Percentiles rank a stretch among this genome's conserved stretches.
These are phyloP conservation scores for Oncopodura yosiiana DNA, from an alignment of 1,140 invertebrate genomes.

Conservation along the genomic window DNA sequence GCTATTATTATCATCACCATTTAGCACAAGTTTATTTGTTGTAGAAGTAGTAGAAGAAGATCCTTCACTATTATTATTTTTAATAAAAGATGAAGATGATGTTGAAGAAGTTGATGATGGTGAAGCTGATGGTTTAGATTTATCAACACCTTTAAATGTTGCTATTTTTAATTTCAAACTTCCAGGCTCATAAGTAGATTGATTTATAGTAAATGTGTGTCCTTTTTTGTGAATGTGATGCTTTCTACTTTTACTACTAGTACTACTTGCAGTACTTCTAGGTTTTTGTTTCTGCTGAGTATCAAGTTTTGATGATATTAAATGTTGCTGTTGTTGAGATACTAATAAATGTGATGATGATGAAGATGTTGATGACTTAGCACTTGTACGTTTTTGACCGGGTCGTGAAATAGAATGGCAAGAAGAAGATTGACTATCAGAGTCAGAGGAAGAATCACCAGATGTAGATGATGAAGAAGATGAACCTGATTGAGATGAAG, in stretches of 20 bases:
- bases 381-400: not conserved
- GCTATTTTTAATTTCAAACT: slow-evolving; percentile 31
- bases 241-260: slow-evolving; percentile 20
- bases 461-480: slow-evolving; percentile 15
- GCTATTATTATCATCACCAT: too few relatives aligned
- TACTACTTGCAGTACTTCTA: slow-evolving; percentile 21
- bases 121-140: not conserved
- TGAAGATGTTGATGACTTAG: not conserved
- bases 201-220: slow-evolving; percentile 15
- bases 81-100: too few relatives aligned
- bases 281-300: too few relatives aligned
- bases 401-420: too few relatives aligned
- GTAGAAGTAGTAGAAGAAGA: too few relatives aligned
- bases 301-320: too few relatives aligned
- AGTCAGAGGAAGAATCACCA: slow-evolving; percentile 21
- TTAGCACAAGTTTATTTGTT: too few relatives aligned
- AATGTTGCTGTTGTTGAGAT: not conserved
- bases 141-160: slow-evolving; percentile 14
- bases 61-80: too few relatives aligned
- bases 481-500: slow-evolving; percentile 11
- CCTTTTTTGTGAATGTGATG: slow-evolving; percentile 1
- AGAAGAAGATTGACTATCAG: slow-evolving; percentile 23
- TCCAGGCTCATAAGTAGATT: slow-evolving; percentile 22
- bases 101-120: not conserved
- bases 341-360: not conserved